Evolutionary conservation across 2,888 invertebrate genomes (phyloP).

Genomic region (Thymelicus acteon): DNA sequence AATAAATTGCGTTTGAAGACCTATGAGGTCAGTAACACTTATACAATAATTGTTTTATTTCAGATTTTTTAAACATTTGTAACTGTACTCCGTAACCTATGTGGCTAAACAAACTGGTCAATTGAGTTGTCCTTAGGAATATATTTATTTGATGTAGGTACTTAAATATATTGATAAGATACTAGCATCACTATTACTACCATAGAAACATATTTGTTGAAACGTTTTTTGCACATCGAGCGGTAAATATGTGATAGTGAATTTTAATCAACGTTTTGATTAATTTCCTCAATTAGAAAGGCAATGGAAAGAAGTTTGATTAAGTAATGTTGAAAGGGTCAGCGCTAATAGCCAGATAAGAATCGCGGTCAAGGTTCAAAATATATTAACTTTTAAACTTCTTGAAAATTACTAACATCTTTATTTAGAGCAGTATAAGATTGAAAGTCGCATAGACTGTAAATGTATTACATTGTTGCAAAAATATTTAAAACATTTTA

Average conservation of each 20-base stretch:
- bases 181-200: not conserved
- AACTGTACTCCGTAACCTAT: too few relatives aligned
- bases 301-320: constrained; percentile 1
- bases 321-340: constrained; percentile 26
- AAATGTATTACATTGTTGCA: too few relatives aligned
- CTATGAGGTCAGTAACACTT: too few relatives aligned
- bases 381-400: constrained; percentile 6
- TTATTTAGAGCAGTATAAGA: not conserved
- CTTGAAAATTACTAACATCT: not conserved
- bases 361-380: constrained; percentile 14
- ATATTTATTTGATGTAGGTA: not conserved
- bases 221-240: not conserved
- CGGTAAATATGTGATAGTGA: constrained; percentile 5
- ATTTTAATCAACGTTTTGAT: constrained; percentile 21
- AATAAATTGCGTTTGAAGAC: too few relatives aligned
- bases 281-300: constrained; percentile 15
- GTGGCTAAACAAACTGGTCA: too few relatives aligned
- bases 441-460: not conserved
- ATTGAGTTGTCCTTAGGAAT: not conserved
- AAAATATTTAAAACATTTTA: too few relatives aligned
- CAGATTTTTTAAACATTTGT: too few relatives aligned
- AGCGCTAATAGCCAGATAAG: constrained; percentile 27
- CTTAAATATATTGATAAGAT: constrained; percentile 1
- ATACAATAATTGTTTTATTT: too few relatives aligned
- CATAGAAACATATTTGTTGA: not conserved